phyloP scores from a whole-genome alignment of 2,113 vertebrate genomes.

The Apodemus sylvaticus region DNA sequence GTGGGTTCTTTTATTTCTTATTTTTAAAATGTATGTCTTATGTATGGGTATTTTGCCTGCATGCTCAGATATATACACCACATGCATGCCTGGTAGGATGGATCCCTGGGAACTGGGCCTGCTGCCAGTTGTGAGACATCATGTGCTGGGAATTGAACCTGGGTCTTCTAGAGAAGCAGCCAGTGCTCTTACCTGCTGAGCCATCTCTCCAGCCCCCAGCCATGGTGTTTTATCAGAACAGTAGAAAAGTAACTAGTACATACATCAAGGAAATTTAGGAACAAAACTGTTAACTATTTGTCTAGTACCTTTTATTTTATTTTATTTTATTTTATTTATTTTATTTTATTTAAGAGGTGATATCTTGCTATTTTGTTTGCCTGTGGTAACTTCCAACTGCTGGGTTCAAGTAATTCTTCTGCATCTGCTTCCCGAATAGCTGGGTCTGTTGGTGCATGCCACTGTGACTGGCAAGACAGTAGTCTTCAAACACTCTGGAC shows the following conservation, averaged over 20 bases:
- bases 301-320: neutral
- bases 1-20: neutral
- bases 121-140: neutral
- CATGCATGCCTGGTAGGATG: neutral
- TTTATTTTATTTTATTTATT: too few relatives aligned
- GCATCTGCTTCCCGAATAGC: neutral
- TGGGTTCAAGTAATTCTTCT: neutral
- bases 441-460: neutral
- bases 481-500: conserved; percentile 40
- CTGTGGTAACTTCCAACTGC: neutral
- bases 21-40: neutral
- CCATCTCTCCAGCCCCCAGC: neutral
- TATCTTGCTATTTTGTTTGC: neutral
- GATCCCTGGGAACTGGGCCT: neutral
- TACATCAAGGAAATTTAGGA: neutral
- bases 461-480: neutral
- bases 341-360: neutral
- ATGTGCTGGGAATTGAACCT: neutral
- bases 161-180: neutral
- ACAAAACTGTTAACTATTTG: neutral
- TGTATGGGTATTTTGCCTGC: neutral
- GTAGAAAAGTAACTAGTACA: neutral
- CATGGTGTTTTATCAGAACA: neutral
- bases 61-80: neutral
- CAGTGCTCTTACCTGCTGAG: neutral